These are phyloP conservation scores for Nemopilema nomurai DNA, from an alignment of 30 jellyfish, hydroid and myxozoan species.

Conservation along the genomic window DNA sequence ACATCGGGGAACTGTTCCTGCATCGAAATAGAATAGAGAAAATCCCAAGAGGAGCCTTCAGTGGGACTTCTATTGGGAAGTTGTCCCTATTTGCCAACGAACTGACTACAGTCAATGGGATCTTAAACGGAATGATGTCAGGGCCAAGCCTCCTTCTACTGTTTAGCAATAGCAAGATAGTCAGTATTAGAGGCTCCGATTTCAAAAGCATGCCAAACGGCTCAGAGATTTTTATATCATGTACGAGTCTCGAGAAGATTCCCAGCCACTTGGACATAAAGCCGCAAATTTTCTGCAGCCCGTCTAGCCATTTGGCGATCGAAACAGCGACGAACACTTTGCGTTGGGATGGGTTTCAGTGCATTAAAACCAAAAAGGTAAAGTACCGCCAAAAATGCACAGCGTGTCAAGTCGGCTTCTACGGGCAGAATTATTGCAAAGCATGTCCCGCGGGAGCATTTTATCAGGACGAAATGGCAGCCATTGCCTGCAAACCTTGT, in stretches of 20 bases:
- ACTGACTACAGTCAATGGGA: slow-evolving; percentile 19
- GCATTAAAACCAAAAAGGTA: not conserved
- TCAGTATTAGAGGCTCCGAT: not conserved
- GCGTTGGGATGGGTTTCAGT: not conserved
- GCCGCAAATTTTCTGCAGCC: slow-evolving; percentile 15
- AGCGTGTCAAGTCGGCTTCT: slow-evolving; percentile 47
- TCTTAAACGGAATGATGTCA: slow-evolving; percentile 19
- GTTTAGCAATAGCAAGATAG: slow-evolving; percentile 9
- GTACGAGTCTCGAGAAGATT: slow-evolving; percentile 3
- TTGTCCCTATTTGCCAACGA: slow-evolving; percentile 32
- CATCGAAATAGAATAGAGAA: slow-evolving; percentile 5
- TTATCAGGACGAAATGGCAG: slow-evolving; percentile 62
- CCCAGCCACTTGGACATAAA: not conserved
- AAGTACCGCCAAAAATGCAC: not conserved
- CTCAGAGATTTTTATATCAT: slow-evolving; percentile 1
- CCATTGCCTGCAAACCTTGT: slow-evolving; percentile 47
- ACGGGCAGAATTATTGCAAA: not conserved
- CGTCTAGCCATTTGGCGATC: not conserved
- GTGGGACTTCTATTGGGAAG: slow-evolving; percentile 11
- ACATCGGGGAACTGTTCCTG: slow-evolving; percentile 18
- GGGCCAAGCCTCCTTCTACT: slow-evolving; percentile 7
- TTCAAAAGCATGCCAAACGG: not conserved
- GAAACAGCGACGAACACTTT: not conserved
- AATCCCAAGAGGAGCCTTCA: slow-evolving; percentile 16
- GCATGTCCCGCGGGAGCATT: slow-evolving; percentile 65